These are phyloP conservation scores for Elymnias hypermnestra DNA, from an alignment of 1,140 invertebrate species.

Conservation along the genomic window DNA sequence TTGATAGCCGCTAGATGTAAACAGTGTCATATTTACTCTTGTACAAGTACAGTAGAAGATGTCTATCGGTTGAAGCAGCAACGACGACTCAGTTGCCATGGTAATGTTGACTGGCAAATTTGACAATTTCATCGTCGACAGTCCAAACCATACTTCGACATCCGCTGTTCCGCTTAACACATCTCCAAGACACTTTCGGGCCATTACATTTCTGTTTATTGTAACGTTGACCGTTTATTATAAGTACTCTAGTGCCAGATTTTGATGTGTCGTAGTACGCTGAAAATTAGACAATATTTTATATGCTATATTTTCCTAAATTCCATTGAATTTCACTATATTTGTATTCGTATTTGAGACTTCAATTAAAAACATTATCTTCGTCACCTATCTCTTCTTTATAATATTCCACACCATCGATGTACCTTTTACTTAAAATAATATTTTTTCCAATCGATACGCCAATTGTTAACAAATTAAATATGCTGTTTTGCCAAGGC, in stretches of 20 bases:
- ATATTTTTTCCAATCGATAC: background rate
- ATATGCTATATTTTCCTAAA: too few relatives aligned
- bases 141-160: slow-evolving; percentile 32
- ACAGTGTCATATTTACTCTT: too few relatives aligned
- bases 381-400: too few relatives aligned
- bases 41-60: too few relatives aligned
- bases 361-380: background rate
- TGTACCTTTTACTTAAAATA: too few relatives aligned
- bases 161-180: slow-evolving; percentile 22
- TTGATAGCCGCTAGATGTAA: too few relatives aligned
- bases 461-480: too few relatives aligned
- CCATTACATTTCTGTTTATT: slow-evolving; percentile 20
- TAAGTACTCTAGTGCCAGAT: slow-evolving; percentile 20
- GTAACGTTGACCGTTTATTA: slow-evolving; percentile 24
- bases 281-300: slow-evolving; percentile 16
- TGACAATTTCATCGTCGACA: slow-evolving; percentile 24
- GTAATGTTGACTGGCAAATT: slow-evolving; percentile 18
- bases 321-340: too few relatives aligned
- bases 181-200: slow-evolving; percentile 26
- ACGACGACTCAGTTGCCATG: slow-evolving; percentile 23
- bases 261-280: slow-evolving; percentile 17
- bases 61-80: too few relatives aligned
- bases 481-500: too few relatives aligned
- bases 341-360: background rate
- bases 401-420: too few relatives aligned